phyloP scores from a whole-genome alignment of 1,140 invertebrate genomes.

The Saccostrea glomerata region DNA sequence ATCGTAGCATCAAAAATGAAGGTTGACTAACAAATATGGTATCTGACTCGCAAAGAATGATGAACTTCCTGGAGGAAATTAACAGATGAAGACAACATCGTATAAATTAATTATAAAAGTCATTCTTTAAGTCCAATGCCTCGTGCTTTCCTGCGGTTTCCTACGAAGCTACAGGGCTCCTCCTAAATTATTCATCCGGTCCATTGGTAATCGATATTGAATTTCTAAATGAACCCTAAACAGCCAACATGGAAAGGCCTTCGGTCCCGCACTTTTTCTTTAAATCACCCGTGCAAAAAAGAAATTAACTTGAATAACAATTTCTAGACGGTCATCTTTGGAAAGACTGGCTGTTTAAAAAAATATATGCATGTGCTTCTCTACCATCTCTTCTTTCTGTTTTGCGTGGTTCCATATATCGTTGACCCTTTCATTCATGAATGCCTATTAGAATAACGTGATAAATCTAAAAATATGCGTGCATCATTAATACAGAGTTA shows the following conservation, averaged over 20 bases:
- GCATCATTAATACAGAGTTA: too few relatives aligned
- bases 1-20: neutral
- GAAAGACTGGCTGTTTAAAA: neutral
- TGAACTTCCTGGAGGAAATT: neutral
- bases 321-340: neutral
- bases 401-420: neutral
- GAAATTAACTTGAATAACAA: neutral
- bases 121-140: neutral
- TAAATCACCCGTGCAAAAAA: neutral
- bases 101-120: neutral
- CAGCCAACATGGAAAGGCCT: neutral
- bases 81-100: neutral
- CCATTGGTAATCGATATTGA: neutral
- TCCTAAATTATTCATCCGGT: neutral
- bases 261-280: neutral
- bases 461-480: too few relatives aligned
- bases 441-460: too few relatives aligned
- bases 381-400: neutral
- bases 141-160: neutral
- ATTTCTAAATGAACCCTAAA: constrained; percentile 6
- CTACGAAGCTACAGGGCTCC: neutral
- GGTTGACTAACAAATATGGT: neutral
- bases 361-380: neutral
- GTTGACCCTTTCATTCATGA: too few relatives aligned
- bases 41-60: too few relatives aligned